Conservation (phyloP, 1,140 invertebrate species). For the Drosophila burlai region DNA sequence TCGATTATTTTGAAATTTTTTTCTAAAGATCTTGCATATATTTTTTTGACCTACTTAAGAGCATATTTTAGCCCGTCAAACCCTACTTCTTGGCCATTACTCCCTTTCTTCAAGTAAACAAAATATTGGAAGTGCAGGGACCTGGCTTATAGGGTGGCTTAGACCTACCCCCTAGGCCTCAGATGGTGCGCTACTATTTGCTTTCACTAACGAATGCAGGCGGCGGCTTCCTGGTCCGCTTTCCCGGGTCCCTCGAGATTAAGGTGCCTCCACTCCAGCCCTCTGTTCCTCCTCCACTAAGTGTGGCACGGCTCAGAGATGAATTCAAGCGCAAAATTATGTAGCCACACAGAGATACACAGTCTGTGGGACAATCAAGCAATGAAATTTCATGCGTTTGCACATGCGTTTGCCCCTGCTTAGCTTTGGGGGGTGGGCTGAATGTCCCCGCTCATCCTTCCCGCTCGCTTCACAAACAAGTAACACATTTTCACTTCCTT, state of each 20-base stretch:
- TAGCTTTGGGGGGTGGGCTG: neutral
- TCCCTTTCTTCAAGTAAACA: slow-evolving; percentile 3
- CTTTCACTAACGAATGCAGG: slow-evolving; percentile 80
- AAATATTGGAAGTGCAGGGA: slow-evolving; percentile 49
- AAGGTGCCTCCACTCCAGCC: slow-evolving; percentile 2
- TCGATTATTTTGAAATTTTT: neutral
- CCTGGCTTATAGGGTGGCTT: slow-evolving; percentile 23
- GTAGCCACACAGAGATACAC: slow-evolving; percentile 66
- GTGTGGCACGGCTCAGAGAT: slow-evolving; percentile 70
- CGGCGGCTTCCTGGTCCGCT: slow-evolving; percentile 27
- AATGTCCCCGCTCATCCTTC: neutral
- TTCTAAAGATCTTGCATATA: no score
- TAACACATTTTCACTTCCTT: slow-evolving; percentile 83
- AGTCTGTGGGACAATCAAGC: slow-evolving; percentile 79
- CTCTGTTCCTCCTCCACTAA: slow-evolving; percentile 35
- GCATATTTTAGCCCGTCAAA: neutral
- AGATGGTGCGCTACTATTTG: slow-evolving; percentile 56
- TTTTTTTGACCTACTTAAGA: neutral
- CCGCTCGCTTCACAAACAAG: slow-evolving; percentile 68
- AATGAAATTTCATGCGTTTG: slow-evolving; percentile 83
- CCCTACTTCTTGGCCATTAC: neutral
- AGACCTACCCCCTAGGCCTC: neutral
- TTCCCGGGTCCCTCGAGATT: slow-evolving; percentile 51
- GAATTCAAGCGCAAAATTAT: slow-evolving; percentile 83
- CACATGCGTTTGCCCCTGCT: slow-evolving; percentile 70